These are phyloP conservation scores for Chymomyza costata DNA, from an alignment of 1,140 invertebrate species.

Conservation along the genomic window DNA sequence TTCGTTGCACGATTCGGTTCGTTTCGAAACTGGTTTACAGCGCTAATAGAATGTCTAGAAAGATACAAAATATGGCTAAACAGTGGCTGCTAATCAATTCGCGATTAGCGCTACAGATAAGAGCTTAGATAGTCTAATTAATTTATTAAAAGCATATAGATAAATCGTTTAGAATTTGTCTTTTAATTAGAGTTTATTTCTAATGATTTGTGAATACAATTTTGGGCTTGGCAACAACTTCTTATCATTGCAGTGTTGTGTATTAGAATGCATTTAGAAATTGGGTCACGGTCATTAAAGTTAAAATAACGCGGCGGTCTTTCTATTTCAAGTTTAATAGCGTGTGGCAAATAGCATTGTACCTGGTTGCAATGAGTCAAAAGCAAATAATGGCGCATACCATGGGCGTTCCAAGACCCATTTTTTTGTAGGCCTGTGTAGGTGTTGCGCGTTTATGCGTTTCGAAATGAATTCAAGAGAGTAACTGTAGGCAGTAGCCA, in stretches of 20 bases:
- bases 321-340: no score
- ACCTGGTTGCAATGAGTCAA: slow-evolving; percentile 31
- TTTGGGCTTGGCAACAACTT: slow-evolving; percentile 12
- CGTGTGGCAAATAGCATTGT: no score
- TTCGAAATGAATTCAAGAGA: slow-evolving; percentile 20
- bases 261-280: slow-evolving; percentile 33
- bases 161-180: no score
- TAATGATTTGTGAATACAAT: background rate
- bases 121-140: slow-evolving; percentile 18
- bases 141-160: slow-evolving; percentile 26
- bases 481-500: slow-evolving; percentile 18
- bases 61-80: no score
- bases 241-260: background rate
- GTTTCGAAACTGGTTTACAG: no score
- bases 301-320: slow-evolving; percentile 3
- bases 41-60: no score
- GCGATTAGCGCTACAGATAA: no score
- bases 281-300: slow-evolving; percentile 50
- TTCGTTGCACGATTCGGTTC: no score
- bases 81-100: no score
- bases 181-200: no score
- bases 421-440: slow-evolving; percentile 36
- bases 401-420: background rate
- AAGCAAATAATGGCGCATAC: slow-evolving; percentile 39
- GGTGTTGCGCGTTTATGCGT: no score